Percentiles rank a stretch among this genome's conserved stretches.
Evolutionary conservation across 1,140 invertebrate species (phyloP).

Genomic region (Acromyrmex heyeri): DNA sequence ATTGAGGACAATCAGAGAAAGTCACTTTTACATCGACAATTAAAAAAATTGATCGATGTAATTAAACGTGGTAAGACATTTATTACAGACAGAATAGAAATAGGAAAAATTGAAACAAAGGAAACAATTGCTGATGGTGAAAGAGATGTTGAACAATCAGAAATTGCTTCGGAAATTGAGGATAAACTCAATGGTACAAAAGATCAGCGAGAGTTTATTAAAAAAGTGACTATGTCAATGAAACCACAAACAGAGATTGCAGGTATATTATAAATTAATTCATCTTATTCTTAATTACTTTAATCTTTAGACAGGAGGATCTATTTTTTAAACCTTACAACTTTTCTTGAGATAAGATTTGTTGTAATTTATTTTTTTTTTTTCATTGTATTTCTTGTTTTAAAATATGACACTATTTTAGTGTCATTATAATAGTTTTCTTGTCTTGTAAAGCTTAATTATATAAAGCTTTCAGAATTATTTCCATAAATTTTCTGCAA

Average conservation of each 20-base stretch:
- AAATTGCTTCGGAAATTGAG: not conserved
- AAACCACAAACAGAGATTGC: not conserved
- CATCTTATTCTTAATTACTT: not conserved
- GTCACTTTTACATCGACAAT: slow-evolving; percentile 37
- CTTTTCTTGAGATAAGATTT: no score
- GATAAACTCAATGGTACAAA: not conserved
- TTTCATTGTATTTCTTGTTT: no score
- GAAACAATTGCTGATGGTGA: not conserved
- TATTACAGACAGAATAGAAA: slow-evolving; percentile 4
- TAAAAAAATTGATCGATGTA: slow-evolving; percentile 34
- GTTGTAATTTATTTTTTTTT: no score
- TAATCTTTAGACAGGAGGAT: not conserved
- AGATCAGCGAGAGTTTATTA: not conserved
- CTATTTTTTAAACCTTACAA: no score
- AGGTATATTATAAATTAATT: slow-evolving; percentile 32
- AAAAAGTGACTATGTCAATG: not conserved
- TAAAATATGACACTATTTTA: no score
- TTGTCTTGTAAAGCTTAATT: no score
- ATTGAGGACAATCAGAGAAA: slow-evolving; percentile 25
- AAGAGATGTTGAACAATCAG: not conserved
- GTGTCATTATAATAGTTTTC: no score
- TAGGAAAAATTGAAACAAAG: not conserved
- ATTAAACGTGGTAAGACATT: slow-evolving; percentile 4
- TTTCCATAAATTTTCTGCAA: not conserved
- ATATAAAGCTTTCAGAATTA: no score